These are phyloP conservation scores for Cyprinodon brontotheroides DNA, from an alignment of 2,113 vertebrate species.

Conservation along the genomic window DNA sequence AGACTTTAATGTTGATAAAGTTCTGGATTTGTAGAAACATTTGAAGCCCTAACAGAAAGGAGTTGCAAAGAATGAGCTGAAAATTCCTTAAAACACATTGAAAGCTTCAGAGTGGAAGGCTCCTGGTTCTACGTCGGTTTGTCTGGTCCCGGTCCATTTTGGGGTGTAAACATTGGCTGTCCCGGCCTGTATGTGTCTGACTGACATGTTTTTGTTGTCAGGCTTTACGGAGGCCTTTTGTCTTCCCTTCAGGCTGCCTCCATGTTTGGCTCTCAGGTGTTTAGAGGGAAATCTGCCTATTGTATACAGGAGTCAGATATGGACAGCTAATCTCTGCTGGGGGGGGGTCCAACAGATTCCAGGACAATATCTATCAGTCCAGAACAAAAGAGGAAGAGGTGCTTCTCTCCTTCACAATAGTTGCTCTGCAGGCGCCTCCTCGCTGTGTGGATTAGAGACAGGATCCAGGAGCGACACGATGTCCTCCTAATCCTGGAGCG, in stretches of 20 bases:
- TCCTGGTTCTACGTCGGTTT: no score
- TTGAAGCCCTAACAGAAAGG: no score
- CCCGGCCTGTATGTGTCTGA: no score
- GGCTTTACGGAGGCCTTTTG: not conserved
- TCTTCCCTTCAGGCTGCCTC: not conserved
- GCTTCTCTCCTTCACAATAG: conserved; percentile 40
- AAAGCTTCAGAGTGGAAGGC: no score
- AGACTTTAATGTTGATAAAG: no score
- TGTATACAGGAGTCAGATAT: conserved; percentile 38
- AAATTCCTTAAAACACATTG: no score
- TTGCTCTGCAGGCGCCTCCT: conserved; percentile 14
- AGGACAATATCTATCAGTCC: conserved; percentile 56
- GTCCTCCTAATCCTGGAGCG: conserved; percentile 60
- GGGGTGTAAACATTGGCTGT: no score
- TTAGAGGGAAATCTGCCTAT: conserved; percentile 52
- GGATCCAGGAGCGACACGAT: conserved; percentile 41
- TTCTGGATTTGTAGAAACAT: no score
- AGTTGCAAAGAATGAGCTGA: no score
- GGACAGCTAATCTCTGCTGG: conserved; percentile 46
- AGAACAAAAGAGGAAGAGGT: conserved; percentile 50
- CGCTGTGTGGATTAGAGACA: conserved; percentile 52
- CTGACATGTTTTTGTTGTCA: no score
- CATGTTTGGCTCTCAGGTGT: conserved; percentile 27
- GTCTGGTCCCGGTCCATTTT: no score
- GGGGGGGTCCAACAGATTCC: conserved; percentile 12